Evolutionary conservation across 2,797 vertebrate genomes (phyloP).

Genomic region (Notolabrus celidotus): DNA sequence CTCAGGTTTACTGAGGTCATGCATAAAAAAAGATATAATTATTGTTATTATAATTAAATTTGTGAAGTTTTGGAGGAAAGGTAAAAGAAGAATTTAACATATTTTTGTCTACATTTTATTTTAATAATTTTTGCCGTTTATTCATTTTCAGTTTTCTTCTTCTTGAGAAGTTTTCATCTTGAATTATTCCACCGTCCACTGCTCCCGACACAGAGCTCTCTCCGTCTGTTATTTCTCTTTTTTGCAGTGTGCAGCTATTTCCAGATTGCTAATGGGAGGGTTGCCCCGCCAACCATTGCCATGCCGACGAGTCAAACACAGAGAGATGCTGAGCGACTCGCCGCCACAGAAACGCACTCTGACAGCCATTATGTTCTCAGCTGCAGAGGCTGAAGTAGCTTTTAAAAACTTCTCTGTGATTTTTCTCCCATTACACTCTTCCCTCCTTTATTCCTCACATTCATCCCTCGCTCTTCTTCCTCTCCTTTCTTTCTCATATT

Average conservation of each 20-base stretch:
- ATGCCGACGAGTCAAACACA: constrained; percentile 60
- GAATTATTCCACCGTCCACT: no score
- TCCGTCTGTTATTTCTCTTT: constrained; percentile 7
- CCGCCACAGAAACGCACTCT: constrained; percentile 69
- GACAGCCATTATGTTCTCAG: constrained; percentile 61
- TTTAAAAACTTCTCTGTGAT: no score
- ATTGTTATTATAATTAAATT: no score
- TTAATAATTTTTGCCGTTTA: no score
- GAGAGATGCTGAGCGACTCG: constrained; percentile 74
- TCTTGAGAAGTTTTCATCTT: no score
- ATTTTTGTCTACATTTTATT: no score
- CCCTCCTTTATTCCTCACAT: neutral
- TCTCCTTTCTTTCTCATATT: neutral
- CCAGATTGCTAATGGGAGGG: constrained; percentile 81
- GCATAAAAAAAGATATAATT: no score
- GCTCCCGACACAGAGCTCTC: neutral
- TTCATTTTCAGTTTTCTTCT: no score
- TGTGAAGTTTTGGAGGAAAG: no score
- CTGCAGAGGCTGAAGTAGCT: constrained; percentile 42
- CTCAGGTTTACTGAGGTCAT: no score
- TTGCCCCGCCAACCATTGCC: constrained; percentile 67
- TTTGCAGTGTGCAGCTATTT: constrained; percentile 70
- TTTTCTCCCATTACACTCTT: neutral
- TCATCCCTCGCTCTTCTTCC: neutral
- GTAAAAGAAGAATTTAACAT: no score